A percentile compares a stretch with the other conserved stretches of the same genome.
These are phyloP conservation scores for Bugula neritina DNA, from an alignment of 2,888 invertebrate species.

Conservation along the genomic window DNA sequence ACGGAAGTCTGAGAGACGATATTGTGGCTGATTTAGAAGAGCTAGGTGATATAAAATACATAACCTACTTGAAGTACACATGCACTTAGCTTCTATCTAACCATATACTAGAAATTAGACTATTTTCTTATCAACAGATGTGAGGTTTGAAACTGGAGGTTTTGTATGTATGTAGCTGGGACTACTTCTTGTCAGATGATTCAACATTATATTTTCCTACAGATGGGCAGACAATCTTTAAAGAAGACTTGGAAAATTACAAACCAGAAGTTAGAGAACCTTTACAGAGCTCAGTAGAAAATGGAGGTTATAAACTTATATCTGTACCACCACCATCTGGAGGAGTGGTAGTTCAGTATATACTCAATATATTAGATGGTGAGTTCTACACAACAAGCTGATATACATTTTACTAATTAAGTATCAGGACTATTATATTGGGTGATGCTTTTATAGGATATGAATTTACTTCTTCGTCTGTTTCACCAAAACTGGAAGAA, in stretches of 20 bases:
- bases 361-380: constrained; percentile 46
- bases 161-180: too few relatives aligned
- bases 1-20: constrained; percentile 40
- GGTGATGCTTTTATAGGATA: background rate
- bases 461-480: background rate
- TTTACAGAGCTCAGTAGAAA: background rate
- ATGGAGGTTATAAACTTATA: background rate
- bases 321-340: constrained; percentile 39
- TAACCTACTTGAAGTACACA: too few relatives aligned
- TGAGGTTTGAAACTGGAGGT: too few relatives aligned
- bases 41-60: too few relatives aligned
- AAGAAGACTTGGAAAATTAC: constrained; percentile 14
- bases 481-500: background rate
- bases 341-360: constrained; percentile 41
- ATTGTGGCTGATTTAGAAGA: constrained; percentile 42
- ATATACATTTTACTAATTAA: too few relatives aligned
- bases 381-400: too few relatives aligned
- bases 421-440: too few relatives aligned
- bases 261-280: background rate
- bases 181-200: too few relatives aligned
- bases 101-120: too few relatives aligned
- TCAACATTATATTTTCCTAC: too few relatives aligned
- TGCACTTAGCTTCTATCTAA: too few relatives aligned
- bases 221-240: constrained; percentile 15
- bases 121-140: too few relatives aligned